phyloP scores from a whole-genome alignment of 2,888 invertebrate genomes.

The Trichacis sp. region DNA sequence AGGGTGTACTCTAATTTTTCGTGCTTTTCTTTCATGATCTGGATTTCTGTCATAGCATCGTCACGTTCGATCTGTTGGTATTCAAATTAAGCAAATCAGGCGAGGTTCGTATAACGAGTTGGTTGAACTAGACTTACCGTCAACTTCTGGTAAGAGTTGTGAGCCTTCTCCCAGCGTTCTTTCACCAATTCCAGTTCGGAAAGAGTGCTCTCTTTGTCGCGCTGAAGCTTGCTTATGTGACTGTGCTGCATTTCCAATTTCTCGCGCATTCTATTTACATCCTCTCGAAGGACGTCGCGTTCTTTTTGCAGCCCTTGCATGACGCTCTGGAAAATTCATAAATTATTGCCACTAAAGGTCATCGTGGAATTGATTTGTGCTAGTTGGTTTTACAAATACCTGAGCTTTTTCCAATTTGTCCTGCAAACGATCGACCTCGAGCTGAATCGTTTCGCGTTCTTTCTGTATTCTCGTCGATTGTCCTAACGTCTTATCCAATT shows the following conservation, averaged over 20 bases:
- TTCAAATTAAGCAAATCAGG: too few species aligned
- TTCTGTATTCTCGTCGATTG: constrained; percentile 90
- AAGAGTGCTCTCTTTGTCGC: constrained; percentile 86
- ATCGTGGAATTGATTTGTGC: too few species aligned
- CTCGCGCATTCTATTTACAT: constrained; percentile 85
- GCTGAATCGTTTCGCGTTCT: constrained; percentile 86
- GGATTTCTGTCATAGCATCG: constrained; percentile 85
- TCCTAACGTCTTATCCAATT: constrained; percentile 90
- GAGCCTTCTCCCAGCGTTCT: constrained; percentile 90
- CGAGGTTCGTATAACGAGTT: too few species aligned
- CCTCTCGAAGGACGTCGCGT: constrained; percentile 84
- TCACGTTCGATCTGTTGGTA: constrained; percentile 83
- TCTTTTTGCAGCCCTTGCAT: constrained; percentile 88
- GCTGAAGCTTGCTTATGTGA: constrained; percentile 83
- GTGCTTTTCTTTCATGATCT: constrained; percentile 88
- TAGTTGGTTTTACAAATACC: too few species aligned
- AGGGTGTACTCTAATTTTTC: constrained; percentile 87
- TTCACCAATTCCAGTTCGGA: constrained; percentile 89
- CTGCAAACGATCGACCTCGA: constrained; percentile 86
- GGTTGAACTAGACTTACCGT: constrained; percentile 78
- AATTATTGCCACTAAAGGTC: too few species aligned
- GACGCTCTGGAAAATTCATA: constrained; percentile 74
- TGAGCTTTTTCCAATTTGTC: constrained; percentile 92
- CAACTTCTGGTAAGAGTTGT: constrained; percentile 85
- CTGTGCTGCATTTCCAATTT: constrained; percentile 85